Evolutionary conservation across 1,140 invertebrate genomes (phyloP), one percentile per base, ranked within the genome.

Genomic region (Halesus radiatus): DNA sequence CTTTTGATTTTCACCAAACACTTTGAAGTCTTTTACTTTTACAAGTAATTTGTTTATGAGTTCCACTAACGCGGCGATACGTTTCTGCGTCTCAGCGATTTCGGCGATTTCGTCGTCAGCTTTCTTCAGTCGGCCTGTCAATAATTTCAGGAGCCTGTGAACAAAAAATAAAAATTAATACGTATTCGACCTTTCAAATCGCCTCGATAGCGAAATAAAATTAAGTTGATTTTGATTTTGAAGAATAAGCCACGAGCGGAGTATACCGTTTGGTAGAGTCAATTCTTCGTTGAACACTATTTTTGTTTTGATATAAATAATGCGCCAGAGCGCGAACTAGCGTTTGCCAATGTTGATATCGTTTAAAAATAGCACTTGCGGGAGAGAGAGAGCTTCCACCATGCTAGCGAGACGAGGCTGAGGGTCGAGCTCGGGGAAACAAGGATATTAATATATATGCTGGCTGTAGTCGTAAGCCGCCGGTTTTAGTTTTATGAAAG

Each of bases 1-100:
- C 16, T 88, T 87, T 79, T 93, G 91, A 88, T 95, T 90, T 72
- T 92, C 91, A 82, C 92, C 94, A 87, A 93, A 96, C 1, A 95
- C 92, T 91, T 96, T 94, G 80, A 96, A 92, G 62, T 88, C 87
- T 52, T 90, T 90, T 32, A 95, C 91, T 85, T 93, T 90, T 37
- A 90, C 88, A 80, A 93, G 89, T 53, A 93, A 87, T 32, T 90
- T 89, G 83, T 92, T 91, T 70, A 96, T 89, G 79, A 90, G 88
- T 76, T 91, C 90, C 81, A 92, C 92, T 83, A 94, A 88, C 75
- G 90, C 86, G 56, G 92, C 91, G 78, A 95, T 93, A 81, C 92
- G 91, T 84, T 90, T 89, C 84, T 94, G 92, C 81, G 91, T 85
- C 80, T 86, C 85, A 45, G 91, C 88, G 79, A 94, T 89, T 84